A percentile compares a stretch with the other conserved stretches of the same genome.
Conservation (phyloP, 2,113 vertebrate species). For the Potamarius usumacintae region DNA sequence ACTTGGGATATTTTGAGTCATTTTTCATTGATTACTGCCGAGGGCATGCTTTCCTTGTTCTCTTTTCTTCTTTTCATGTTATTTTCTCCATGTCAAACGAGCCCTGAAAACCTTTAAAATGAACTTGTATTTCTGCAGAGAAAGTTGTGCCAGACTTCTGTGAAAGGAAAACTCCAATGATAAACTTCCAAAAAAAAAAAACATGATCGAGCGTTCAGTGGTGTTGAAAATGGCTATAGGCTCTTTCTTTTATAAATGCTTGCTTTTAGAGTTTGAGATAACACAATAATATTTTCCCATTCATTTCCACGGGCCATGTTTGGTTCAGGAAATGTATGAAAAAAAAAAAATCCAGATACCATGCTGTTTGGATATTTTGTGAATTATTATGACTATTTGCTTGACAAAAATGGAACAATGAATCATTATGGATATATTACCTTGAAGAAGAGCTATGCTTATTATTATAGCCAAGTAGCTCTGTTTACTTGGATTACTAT, state of each 20-base stretch:
- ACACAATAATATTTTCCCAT: not conserved
- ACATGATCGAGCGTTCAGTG: not conserved
- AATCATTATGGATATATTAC: not conserved
- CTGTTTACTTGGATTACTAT: not conserved
- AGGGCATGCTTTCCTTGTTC: not conserved
- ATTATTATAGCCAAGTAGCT: not conserved
- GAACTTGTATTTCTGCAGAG: not conserved
- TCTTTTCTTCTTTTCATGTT: not conserved
- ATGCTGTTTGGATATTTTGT: not conserved
- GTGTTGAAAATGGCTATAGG: not conserved
- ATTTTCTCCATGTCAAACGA: not conserved
- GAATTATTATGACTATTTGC: not conserved
- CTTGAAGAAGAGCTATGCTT: not conserved
- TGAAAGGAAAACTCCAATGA: not conserved
- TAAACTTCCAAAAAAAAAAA: not conserved
- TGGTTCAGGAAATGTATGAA: not conserved
- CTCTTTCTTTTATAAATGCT: not conserved
- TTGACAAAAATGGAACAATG: not conserved
- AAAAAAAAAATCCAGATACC: not conserved
- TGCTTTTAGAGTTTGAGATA: not conserved
- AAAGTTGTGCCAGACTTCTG: not conserved
- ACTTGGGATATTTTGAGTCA: not conserved
- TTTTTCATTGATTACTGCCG: not conserved
- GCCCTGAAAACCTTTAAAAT: not conserved
- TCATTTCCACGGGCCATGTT: not conserved